Evolutionary conservation across 2,888 invertebrate species (phyloP).

Genomic region (Ceraclea dissimilis): DNA sequence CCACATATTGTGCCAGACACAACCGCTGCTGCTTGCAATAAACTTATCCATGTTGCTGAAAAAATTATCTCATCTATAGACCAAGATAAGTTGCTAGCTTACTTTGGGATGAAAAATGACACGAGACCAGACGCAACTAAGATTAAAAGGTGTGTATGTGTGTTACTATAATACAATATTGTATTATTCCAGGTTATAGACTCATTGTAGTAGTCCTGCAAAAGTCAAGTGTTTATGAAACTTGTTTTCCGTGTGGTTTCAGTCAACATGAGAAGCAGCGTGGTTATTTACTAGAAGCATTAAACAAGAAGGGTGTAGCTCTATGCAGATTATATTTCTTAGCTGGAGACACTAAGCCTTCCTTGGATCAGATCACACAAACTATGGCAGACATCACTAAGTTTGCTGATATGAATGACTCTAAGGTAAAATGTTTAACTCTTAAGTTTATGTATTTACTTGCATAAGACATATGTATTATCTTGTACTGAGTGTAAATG

Average conservation of each 20-base stretch:
- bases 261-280: slow-evolving; percentile 84
- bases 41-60: slow-evolving; percentile 50
- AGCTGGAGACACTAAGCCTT: slow-evolving; percentile 48
- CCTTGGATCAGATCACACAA: slow-evolving; percentile 31
- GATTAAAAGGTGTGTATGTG: slow-evolving; percentile 59
- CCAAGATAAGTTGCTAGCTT: slow-evolving; percentile 69
- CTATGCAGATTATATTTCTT: slow-evolving; percentile 54
- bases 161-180: not conserved
- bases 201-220: too few species aligned
- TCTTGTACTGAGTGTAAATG: not conserved
- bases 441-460: not conserved
- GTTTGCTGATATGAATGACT: slow-evolving; percentile 71
- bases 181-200: too few species aligned
- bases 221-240: too few species aligned
- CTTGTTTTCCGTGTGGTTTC: not conserved
- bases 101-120: slow-evolving; percentile 80
- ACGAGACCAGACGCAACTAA: slow-evolving; percentile 73
- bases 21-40: slow-evolving; percentile 39
- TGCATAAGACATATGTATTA: too few species aligned
- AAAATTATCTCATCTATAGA: slow-evolving; percentile 66
- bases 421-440: slow-evolving; percentile 51
- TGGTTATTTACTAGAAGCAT: slow-evolving; percentile 68
- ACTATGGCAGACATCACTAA: slow-evolving; percentile 57
- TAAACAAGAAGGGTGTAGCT: slow-evolving; percentile 68
- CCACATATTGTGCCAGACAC: slow-evolving; percentile 41